phyloP scores from a whole-genome alignment of 2,113 vertebrate species.

The Heptranchias perlo region DNA sequence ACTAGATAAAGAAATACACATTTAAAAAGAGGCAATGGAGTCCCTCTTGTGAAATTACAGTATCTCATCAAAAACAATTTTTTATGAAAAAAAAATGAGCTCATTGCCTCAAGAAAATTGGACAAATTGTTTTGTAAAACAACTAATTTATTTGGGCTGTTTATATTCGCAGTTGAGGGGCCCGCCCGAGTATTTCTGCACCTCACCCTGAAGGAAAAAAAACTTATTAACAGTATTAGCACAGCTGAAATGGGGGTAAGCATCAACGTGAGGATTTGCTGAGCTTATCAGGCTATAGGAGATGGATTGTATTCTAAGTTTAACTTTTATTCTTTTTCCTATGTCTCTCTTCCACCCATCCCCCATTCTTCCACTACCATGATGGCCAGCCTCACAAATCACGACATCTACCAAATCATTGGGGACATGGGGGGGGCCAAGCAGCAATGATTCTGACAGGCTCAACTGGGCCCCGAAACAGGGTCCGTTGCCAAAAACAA shows the following conservation, averaged over 20 bases:
- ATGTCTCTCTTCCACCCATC: not conserved
- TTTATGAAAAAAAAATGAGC: not conserved
- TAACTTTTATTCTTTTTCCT: not conserved
- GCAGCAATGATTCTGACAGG: not conserved
- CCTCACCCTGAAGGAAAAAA: not conserved
- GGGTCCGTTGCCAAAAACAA: not conserved
- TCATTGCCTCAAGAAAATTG: constrained; percentile 25
- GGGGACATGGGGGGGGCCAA: not conserved
- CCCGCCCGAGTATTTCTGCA: not conserved
- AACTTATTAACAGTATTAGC: constrained; percentile 11
- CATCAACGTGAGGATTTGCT: not conserved
- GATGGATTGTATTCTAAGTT: not conserved
- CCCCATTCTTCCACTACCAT: not conserved
- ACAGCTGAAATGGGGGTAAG: not conserved
- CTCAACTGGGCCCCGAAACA: not conserved
- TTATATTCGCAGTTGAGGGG: constrained; percentile 24
- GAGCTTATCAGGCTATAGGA: not conserved
- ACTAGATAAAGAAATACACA: constrained; percentile 16
- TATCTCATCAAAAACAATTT: not conserved
- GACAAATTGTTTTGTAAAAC: constrained; percentile 31
- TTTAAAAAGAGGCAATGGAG: not conserved
- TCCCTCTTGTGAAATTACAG: constrained; percentile 6
- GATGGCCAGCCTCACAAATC: not conserved
- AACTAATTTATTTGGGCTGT: constrained; percentile 32
- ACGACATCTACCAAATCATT: not conserved